Evolutionary conservation across 2,797 vertebrate species (phyloP), one percentile per base, ranked within the genome.

Genomic region (Anisognathus igniventris): DNA sequence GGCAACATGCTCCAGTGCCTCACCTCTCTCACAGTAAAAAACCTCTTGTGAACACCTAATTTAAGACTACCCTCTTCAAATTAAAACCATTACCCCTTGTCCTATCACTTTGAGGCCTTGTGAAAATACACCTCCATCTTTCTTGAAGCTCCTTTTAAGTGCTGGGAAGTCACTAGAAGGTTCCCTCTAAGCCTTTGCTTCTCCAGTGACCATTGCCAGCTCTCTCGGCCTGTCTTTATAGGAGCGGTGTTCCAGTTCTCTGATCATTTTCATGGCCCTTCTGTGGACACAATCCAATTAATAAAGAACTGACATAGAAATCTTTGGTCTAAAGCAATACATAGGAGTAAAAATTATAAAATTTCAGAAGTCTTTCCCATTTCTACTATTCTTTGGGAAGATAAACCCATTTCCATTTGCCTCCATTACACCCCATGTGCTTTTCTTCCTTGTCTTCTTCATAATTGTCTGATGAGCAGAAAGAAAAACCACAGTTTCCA

Each of bases 1-100:
- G 33, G 8, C 20, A 39, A 30, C 6, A 5, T 9, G 16, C 28
- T 60, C 56, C 30, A 33, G 4, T 22, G 7, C 17, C 64, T 62
- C 31, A 27, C 8, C 1, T 0, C 21, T 33, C 27, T 15, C 22
- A 15, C 8, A 6, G 24, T 22, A n/a, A 61, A 47, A 37, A 47
- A 6, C 17, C 17, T 39, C 7, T n/a, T 25, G 6, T 3, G 16
- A 53, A 25, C 9, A n/a, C 28, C 33, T 60, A 15, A 74, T 50
- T 66, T 51, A 30, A 44, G 12, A 54, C 30, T 40, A 33, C 4
- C 8, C 3, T 33, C 33, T 76, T 54, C 22, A 39, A 39, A 18
- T 68, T 53, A 61, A 86, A 76, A 53, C 7, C 24, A 39, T 17
- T 40, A 24, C 11, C 3, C 5, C 3, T 62, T 48, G 8, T 56